Evolutionary conservation across 1,140 invertebrate species (phyloP), one percentile per base, ranked within the genome.

Genomic region (Nymphalis io): DNA sequence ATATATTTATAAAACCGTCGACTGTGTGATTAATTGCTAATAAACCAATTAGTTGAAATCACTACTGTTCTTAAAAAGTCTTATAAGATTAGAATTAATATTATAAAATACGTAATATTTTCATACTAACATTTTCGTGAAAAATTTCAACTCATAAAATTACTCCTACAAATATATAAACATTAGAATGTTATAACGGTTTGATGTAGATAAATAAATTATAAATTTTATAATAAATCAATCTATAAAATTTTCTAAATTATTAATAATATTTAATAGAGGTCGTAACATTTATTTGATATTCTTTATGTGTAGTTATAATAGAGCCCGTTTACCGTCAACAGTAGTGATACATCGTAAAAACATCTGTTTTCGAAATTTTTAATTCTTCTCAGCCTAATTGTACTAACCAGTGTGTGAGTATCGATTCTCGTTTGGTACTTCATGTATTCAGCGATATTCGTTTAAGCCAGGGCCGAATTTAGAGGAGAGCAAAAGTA

Each of bases 151-250:
- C 46, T 11, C 46, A 51, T 51, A 46, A 46, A 18, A 20, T 51
- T 16, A 46, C n/a, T 51, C 46, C 46, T 51, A 51, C 46, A 20
- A 51, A 51, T 51, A 51, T 51, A 21, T 20, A 51, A 46, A 46
- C 44, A 16, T 11, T 51, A 51, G 46, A 51, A 11, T 51, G 46
- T 51, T 51, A n/a, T 10, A 51, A 51, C 46, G 46, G 46, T 51
- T 51, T n/a, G 46, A 51, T 51, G 46, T 51, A 51, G 46, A 18
- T 51, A 16, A 46, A 46, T 46, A 51, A 51, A 51, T 51, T 51
- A 21, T 51, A 51, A 51, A 21, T 51, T 51, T 51, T 51, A 18
- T 51, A 51, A 51, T 51, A n/a, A 46, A 51, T 21, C 18, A 42
- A 8, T n/a, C 12, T 51, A 20, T 21, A 51, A 51, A 51, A 12